Evolutionary conservation across 2,888 invertebrate genomes (phyloP), one percentile per base, ranked within the genome.

Genomic region (Norana najaformis): DNA sequence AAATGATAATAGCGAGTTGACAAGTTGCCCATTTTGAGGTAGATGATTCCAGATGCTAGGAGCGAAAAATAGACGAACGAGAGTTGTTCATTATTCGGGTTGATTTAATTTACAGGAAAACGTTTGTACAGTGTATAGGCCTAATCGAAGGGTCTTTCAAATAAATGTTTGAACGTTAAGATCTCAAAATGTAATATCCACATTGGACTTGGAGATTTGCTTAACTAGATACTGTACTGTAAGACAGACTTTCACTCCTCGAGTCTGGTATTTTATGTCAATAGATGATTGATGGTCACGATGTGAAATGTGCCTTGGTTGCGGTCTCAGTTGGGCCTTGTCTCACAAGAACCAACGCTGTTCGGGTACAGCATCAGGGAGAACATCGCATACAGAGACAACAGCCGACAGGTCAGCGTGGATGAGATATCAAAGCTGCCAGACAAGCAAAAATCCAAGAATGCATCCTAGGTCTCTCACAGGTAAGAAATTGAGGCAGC

Each of bases 281-380:
- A 36, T n/a, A 90, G 90, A 35, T 88, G 34, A 23, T 91, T 16
- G 90, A 91, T 35, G 85, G 85, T 11, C 8, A 83, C 35, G 89
- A 91, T 37, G 36, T 91, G n/a, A 90, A 53, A 96, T 91, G 89
- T 92, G 11, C 93, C 96, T 0, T 96, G 96, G 89, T 94, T 97
- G 20, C 96, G 98, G 91, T 96, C 96, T 88, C 96, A 97, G 92
- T 96, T 98, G 91, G 98, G 98, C 5, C 97, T 98, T 91, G 98
- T 98, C 1, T 97, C 97, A 11, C 98, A 98, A 95, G 98, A 98
- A 93, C 98, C 98, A 0, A 96, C 97, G 2, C 96, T 98, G 0
- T 98, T 98, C 95, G 97, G 98, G 94, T 96, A 97, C 90, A 97
- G 97, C 23, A 98, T 92, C 88, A 88, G 90, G 18, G 92, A 93